Base-by-base conservation (phyloP, 2,888 invertebrate genomes). In the Protonemura montana region DNA sequence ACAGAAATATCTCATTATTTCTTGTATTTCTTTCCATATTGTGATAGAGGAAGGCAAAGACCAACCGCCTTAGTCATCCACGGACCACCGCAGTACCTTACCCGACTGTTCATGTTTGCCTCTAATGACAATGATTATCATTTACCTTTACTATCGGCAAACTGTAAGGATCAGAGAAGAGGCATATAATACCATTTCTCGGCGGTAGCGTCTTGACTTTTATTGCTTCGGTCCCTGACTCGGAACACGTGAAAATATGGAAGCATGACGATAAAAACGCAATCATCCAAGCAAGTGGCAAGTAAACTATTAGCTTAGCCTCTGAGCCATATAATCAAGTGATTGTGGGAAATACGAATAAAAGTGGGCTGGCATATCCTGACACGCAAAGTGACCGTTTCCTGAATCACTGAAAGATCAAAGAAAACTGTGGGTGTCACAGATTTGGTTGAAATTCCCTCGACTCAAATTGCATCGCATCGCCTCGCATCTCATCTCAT, bases 1-100 rank as follows among this genome's bases (percentile, higher is more conserved):
- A 81, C 81, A 81, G 30, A 30, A 81, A 81, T 81, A 81, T 30
- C 81, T 81, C 28, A 81, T 81, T 81, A 81, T 81, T 81, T 81
- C 81, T 30, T 21, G 81, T 81, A 21, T 6, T 81, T 81, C 81
- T 81, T 81, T 81, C 81, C 59, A 59, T 59, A 10, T 59, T 59
- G 59, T 59, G 59, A 59, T 59, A 59, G 21, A 59, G 59, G 21
- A 59, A 59, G 59, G 6, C 59, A 59, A 59, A 59, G 59, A 59
- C 7, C 21, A 59, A 59, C 59, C 59, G 59, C 59, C 59, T 59
- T 10, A 59, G 59, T 59, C 59, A 59, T 59, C 21, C 16, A 21
- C 7, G 59, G 59, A 59, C 59, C 59, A 59, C 59, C 59, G 59
- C 59, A 59, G 16, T 7, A 59, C 59, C 59, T 21, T 59, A 59